phyloP scores from a whole-genome alignment of 2,113 vertebrate species.

The Heptranchias perlo region DNA sequence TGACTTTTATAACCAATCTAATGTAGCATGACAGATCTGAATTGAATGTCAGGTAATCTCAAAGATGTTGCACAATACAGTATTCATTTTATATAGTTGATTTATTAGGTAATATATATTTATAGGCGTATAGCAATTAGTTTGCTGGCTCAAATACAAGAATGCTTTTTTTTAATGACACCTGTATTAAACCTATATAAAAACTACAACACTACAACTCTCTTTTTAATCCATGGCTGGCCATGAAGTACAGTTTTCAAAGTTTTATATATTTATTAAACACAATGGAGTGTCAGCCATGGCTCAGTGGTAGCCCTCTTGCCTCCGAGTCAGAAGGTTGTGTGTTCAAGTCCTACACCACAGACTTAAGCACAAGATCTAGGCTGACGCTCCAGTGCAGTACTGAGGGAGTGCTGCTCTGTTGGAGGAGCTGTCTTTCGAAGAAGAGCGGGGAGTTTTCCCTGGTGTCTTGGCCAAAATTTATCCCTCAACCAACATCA shows the following conservation, averaged over 20 bases:
- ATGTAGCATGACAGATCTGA: too few species aligned
- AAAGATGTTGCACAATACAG: background rate
- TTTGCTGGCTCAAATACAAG: background rate
- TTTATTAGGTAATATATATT: constrained; percentile 11
- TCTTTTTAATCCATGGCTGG: background rate
- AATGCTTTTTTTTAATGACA: background rate
- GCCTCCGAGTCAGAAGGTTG: background rate
- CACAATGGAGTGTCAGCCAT: background rate
- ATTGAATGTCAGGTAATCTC: too few species aligned
- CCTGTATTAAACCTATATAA: background rate
- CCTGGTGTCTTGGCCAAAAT: background rate
- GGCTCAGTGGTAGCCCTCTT: background rate
- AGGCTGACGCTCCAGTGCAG: background rate
- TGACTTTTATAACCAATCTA: background rate
- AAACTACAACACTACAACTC: background rate
- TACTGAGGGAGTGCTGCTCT: background rate
- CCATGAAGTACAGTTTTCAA: background rate
- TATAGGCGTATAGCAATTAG: background rate
- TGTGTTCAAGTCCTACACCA: background rate
- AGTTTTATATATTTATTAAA: background rate
- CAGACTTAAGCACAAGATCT: background rate
- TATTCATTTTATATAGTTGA: background rate
- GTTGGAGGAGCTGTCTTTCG: background rate
- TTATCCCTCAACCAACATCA: background rate
- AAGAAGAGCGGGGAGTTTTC: background rate